phyloP scores from a whole-genome alignment of 2,888 invertebrate species.

The Archips xylosteana region DNA sequence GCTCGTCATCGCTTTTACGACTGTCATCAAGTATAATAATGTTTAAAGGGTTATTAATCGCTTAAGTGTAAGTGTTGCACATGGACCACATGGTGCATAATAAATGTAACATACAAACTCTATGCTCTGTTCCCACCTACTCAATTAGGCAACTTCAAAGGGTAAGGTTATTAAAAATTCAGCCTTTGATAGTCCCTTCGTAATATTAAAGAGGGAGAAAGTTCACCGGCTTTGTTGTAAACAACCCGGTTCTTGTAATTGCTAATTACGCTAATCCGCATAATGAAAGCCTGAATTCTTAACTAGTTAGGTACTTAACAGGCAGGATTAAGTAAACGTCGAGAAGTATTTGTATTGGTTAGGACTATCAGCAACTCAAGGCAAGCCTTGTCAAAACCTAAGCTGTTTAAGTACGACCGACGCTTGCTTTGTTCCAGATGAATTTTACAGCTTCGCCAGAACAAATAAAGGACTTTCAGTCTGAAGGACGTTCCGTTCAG shows the following conservation, averaged over 20 bases:
- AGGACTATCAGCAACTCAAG: background rate
- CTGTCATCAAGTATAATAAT: conserved; percentile 28
- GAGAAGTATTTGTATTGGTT: background rate
- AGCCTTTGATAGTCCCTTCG: conserved; percentile 16
- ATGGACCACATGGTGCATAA: conserved; percentile 28
- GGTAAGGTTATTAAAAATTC: conserved; percentile 35
- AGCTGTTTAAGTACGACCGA: background rate
- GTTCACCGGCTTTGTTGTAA: background rate
- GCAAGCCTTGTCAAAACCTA: background rate
- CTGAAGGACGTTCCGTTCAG: background rate
- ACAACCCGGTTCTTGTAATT: conserved; percentile 6
- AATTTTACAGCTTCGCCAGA: background rate
- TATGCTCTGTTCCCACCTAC: conserved; percentile 25
- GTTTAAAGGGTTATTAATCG: conserved; percentile 27
- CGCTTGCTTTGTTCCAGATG: background rate
- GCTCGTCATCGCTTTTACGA: conserved; percentile 11
- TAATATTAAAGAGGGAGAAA: conserved; percentile 19
- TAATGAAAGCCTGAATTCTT: conserved; percentile 13
- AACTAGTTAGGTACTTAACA: conserved; percentile 8
- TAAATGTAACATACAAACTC: conserved; percentile 19
- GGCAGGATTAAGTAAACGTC: background rate
- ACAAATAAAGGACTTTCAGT: background rate
- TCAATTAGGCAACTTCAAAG: conserved; percentile 32
- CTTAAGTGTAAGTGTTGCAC: conserved; percentile 36
- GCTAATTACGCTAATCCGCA: conserved; percentile 10